Conservation (phyloP, 2,797 vertebrate genomes). For the Myripristis murdjan region DNA sequence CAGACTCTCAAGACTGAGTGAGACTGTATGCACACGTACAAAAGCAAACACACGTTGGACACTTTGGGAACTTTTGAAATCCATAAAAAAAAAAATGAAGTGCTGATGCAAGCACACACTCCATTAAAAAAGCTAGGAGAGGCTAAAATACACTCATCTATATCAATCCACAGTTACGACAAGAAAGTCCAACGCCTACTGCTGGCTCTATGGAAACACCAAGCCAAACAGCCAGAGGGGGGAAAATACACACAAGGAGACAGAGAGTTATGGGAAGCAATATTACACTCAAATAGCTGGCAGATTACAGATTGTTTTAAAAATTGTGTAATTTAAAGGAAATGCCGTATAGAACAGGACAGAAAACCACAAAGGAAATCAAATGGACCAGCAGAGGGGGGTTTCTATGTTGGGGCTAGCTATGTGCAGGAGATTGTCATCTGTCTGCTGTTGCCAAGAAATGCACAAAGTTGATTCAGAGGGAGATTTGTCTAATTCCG, state of each 20-base stretch:
- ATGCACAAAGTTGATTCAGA: constrained; percentile 66
- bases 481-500: constrained; percentile 74
- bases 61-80: no score
- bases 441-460: constrained; percentile 73
- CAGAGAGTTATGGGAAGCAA: constrained; percentile 45
- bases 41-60: background rate
- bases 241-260: constrained; percentile 42
- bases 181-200: constrained; percentile 18
- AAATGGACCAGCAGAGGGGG: constrained; percentile 56
- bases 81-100: no score
- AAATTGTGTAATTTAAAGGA: constrained; percentile 35
- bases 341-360: constrained; percentile 45
- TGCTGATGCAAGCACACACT: no score
- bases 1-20: background rate
- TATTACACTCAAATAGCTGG: constrained; percentile 63
- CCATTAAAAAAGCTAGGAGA: no score
- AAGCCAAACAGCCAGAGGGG: constrained; percentile 38
- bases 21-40: background rate
- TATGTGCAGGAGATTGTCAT: constrained; percentile 72
- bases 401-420: constrained; percentile 54
- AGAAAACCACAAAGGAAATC: constrained; percentile 72
- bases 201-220: constrained; percentile 30
- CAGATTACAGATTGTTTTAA: constrained; percentile 61
- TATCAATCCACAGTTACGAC: constrained; percentile 25
- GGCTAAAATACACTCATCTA: background rate